Conservation (phyloP, 2,888 invertebrate species). For the Cerastis leucographa region DNA sequence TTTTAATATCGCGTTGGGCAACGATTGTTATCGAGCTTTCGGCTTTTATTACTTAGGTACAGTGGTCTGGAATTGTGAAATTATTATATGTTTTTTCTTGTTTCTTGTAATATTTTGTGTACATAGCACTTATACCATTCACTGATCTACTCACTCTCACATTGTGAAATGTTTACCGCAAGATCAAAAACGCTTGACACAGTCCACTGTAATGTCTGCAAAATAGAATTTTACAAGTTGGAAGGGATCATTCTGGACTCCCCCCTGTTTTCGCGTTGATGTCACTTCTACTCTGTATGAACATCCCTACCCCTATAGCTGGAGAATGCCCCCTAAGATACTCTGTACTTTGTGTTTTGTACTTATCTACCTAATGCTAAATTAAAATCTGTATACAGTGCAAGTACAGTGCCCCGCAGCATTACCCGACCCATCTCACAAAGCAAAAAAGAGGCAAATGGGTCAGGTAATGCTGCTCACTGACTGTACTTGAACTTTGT, state of each 20-base stretch:
- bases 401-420: too few relatives aligned
- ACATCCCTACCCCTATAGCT: background rate
- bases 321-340: background rate
- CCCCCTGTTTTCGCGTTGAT: too few relatives aligned
- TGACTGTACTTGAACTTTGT: background rate
- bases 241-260: too few relatives aligned
- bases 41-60: conserved; percentile 62
- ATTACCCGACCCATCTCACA: too few relatives aligned
- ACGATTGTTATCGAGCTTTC: conserved; percentile 73
- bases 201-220: background rate
- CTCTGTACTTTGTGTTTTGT: background rate
- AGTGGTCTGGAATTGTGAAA: conserved; percentile 43
- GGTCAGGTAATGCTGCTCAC: too few relatives aligned
- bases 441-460: too few relatives aligned
- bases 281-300: too few relatives aligned
- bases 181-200: background rate
- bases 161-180: background rate
- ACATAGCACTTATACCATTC: background rate
- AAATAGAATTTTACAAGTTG: background rate
- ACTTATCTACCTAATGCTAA: background rate
- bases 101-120: background rate
- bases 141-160: background rate
- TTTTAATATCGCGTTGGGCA: conserved; percentile 64
- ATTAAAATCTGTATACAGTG: background rate
- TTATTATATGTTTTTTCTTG: conserved; percentile 22